These are phyloP conservation scores for Tetraneura akinire DNA, from an alignment of 1,140 invertebrate genomes.

Conservation along the genomic window DNA sequence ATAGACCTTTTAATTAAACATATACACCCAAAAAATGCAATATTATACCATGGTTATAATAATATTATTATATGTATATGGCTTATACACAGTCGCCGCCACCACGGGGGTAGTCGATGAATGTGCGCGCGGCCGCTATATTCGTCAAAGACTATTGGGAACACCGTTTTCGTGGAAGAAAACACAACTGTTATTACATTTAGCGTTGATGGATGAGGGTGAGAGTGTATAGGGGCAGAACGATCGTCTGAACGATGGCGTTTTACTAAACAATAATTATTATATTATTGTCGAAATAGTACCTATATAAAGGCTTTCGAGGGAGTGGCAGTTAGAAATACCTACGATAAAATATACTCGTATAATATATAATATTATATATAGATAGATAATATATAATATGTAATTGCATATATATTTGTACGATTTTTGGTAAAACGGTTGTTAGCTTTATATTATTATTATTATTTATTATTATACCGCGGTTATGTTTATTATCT, in stretches of 20 bases:
- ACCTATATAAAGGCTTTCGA: no score
- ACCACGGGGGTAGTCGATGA: not conserved
- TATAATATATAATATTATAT: no score
- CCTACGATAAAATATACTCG: not conserved
- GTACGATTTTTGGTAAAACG: slow-evolving; percentile 10
- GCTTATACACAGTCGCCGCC: no score
- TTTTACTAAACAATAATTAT: slow-evolving; percentile 28
- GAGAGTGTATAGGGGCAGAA: not conserved
- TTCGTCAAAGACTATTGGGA: slow-evolving; percentile 14
- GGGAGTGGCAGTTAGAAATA: not conserved
- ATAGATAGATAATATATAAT: no score
- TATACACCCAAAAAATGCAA: slow-evolving; percentile 1
- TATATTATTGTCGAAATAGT: not conserved
- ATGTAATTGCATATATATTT: not conserved
- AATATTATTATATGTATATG: no score
- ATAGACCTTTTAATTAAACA: slow-evolving; percentile 48
- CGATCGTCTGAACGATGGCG: slow-evolving; percentile 23
- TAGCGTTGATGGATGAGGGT: not conserved
- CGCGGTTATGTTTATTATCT: not conserved
- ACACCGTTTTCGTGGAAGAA: slow-evolving; percentile 38
- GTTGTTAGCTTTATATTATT: not conserved
- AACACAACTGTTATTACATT: slow-evolving; percentile 28
- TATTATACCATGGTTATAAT: slow-evolving; percentile 10
- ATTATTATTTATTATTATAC: not conserved
- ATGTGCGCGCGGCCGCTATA: not conserved